A percentile compares a stretch with the other conserved stretches of the same genome.
phyloP scores from a whole-genome alignment of 2,797 vertebrate genomes.

The Hypotaenidia okinawae region DNA sequence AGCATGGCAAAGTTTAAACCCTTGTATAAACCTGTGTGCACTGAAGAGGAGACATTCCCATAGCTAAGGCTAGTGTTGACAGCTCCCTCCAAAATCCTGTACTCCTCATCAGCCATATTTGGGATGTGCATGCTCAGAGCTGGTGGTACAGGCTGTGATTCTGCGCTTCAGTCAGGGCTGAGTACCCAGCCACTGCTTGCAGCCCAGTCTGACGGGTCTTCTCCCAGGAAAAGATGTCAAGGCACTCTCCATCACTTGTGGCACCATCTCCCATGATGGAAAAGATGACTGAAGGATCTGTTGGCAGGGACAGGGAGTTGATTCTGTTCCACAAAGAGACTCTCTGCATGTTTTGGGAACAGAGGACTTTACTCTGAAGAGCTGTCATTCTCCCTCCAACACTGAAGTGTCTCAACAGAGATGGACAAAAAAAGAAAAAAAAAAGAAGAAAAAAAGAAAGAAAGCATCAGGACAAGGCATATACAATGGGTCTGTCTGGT shows the following conservation, averaged over 20 bases:
- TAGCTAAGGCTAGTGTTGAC: not conserved
- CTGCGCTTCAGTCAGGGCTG: not conserved
- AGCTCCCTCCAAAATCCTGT: not conserved
- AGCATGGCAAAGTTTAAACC: not conserved
- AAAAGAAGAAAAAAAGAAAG: not conserved
- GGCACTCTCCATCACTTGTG: not conserved
- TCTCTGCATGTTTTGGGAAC: not conserved
- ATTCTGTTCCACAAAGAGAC: not conserved
- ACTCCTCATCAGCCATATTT: not conserved
- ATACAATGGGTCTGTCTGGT: constrained; percentile 37
- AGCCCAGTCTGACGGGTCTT: not conserved
- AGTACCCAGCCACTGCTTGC: rapidly evolving
- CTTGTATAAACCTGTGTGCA: not conserved
- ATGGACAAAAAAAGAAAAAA: not conserved
- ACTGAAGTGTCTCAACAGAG: not conserved
- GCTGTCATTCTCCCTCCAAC: not conserved
- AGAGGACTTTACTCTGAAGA: not conserved
- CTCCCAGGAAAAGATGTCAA: not conserved
- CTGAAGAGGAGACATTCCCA: not conserved
- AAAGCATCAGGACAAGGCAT: not conserved
- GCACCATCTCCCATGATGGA: not conserved
- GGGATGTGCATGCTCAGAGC: not conserved
- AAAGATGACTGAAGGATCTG: not conserved
- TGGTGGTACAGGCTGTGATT: not conserved
- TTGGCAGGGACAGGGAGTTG: not conserved